Conservation (phyloP, 1,140 invertebrate genomes). For the Acromyrmex echinatior region DNA sequence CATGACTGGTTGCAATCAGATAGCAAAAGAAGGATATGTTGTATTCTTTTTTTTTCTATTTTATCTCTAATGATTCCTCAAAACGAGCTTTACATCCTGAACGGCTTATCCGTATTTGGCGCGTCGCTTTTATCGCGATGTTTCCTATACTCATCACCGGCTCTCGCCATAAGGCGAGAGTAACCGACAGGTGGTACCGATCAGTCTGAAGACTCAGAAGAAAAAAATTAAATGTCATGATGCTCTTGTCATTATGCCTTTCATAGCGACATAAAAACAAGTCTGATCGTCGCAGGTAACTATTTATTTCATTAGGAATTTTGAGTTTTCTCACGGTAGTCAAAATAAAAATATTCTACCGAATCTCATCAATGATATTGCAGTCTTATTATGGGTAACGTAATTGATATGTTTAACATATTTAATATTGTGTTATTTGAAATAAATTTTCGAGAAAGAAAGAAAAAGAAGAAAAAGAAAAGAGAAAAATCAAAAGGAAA, state of each 20-base stretch:
- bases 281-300: not conserved
- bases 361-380: not conserved
- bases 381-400: not conserved
- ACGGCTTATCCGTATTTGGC: conserved; percentile 66
- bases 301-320: conserved; percentile 18
- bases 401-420: not conserved
- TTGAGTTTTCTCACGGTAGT: not conserved
- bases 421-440: not conserved
- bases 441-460: not conserved
- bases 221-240: conserved; percentile 67
- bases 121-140: conserved; percentile 69
- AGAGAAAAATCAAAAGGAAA: not conserved
- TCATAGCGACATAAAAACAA: conserved; percentile 14
- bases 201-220: conserved; percentile 54
- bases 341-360: conserved; percentile 17
- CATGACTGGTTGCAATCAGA: conserved; percentile 56
- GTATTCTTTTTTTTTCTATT: conserved; percentile 61
- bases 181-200: conserved; percentile 71
- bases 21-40: conserved; percentile 38
- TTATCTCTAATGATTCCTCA: conserved; percentile 71
- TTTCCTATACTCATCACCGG: conserved; percentile 62
- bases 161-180: conserved; percentile 48
- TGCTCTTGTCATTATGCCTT: conserved; percentile 64
- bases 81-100: conserved; percentile 72
- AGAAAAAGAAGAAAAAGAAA: not conserved